Base-by-base conservation (phyloP, 2,888 invertebrate species). In the Habroteleia sp. region DNA sequence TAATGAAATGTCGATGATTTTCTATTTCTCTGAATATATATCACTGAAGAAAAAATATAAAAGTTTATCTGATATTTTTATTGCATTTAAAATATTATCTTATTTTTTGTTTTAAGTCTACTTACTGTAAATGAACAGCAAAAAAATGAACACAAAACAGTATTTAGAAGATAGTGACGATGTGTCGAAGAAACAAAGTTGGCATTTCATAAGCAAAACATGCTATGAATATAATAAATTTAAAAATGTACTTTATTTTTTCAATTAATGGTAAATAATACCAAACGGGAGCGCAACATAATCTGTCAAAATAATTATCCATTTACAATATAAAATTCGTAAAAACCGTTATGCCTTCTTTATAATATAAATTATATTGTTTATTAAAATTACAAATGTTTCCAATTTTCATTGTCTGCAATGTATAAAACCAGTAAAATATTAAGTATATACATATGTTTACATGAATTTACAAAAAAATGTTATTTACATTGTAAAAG, bases 121-220 rank as follows among this genome's bases (percentile, higher is more conserved):
- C n/a, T n/a, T n/a, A n/a, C n/a, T n/a, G n/a, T n/a, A n/a, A n/a
- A n/a, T n/a, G n/a, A n/a, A n/a, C n/a, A n/a, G n/a, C n/a, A n/a
- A n/a, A n/a, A n/a, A 41, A 46, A 42, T 66, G 54, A 66, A 66
- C 65, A 66, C 65, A 54, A 54, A 63, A 65, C 29, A 65, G 27
- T 46, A 44, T 52, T 52, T 37, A 66, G 33, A 52, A 52, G 52
- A 20, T 46, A 46, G 14, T 14, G 42, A 63, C 42, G 31, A 6
- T 60, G 37, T 10, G n/a, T 20, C 8, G 13, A 25, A 33, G 23
- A 58, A 62, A 62, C 46, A 56, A 56, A 60, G 17, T 46, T 20
- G 7, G 44, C 25, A 27, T 25, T 46, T 14, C 13, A n/a, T 52
- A 25, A 37, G 2, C 8, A 17, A 35, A 35, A 3, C 6, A 25